Conservation (phyloP, 2,113 vertebrate species). For the Zonotrichia leucophrys region DNA sequence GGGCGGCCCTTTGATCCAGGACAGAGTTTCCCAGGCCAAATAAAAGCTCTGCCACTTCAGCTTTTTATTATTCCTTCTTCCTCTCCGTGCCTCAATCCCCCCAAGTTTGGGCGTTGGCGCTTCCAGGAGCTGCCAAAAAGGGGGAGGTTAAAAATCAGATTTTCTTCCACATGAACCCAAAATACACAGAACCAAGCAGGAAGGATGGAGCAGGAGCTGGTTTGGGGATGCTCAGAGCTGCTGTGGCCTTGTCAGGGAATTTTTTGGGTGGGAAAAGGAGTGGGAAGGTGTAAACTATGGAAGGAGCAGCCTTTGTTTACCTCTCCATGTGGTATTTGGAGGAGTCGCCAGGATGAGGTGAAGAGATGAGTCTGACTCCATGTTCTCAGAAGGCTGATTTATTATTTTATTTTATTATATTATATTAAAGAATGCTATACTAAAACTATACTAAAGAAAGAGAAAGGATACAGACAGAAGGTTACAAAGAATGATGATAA, state of each 20-base stretch:
- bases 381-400: no score
- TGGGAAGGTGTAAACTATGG: neutral
- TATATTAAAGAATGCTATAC: no score
- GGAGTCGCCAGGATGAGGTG: no score
- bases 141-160: neutral
- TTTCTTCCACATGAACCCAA: neutral
- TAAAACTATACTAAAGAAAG: no score
- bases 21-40: neutral
- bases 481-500: no score
- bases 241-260: neutral
- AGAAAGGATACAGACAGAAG: no score
- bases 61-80: neutral
- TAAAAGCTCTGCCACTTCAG: neutral
- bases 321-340: neutral
- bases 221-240: neutral
- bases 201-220: neutral
- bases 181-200: neutral
- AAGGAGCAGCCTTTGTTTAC: neutral
- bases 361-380: no score
- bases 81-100: neutral
- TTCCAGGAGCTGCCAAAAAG: neutral
- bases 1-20: conserved; percentile 33
- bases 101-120: neutral
- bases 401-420: no score
- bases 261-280: neutral